Base-by-base conservation (phyloP, 2,888 invertebrate species). In the Liodrosophila aerea region DNA sequence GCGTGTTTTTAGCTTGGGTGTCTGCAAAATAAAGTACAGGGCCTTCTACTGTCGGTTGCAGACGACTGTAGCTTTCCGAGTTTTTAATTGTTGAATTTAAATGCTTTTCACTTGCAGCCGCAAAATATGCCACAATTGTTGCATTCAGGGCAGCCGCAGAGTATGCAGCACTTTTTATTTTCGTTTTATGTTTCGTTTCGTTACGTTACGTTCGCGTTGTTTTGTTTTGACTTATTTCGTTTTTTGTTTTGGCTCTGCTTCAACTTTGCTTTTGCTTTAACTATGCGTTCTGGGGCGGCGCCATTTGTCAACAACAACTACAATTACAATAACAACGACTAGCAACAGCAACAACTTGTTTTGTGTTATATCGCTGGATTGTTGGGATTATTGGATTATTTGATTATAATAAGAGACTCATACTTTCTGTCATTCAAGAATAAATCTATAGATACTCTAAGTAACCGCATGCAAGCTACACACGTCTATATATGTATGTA, bases 311-410 rank as follows among this genome's bases (percentile, higher is more conserved):
- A 31, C 46, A 39, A 31, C 65, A 50, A 59, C 39, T 18, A 5
- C 15, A 53, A 47, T 27, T 13, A 34, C 27, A 44, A 40, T 9
- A 33, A 43, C 7, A 33, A 27, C 9, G 31, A 43, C 4, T 16
- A n/a, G 11, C 13, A 37, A 11, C 52, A 36, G 33, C 60, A 61
- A 33, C 54, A 66, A 69, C 69, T 61, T 61, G 72, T 66, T 69
- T 47, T 34, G 5, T 4, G 36, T 18, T 22, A 5, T 4, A 22
- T 22, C 5, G 22, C 22, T 4, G 22, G 2, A 22, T 5, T 4
- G 22, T 5, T 22, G 5, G 22, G 5, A 22, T 22, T 2, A 22
- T 4, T 22, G 5, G 5, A 22, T 22, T n/a, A n/a, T n/a, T n/a
- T n/a, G n/a, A n/a, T n/a, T n/a, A n/a, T n/a, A n/a, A n/a, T n/a